These are phyloP conservation scores for Asbolus verrucosus DNA, from an alignment of 1,140 invertebrate genomes.

Conservation along the genomic window DNA sequence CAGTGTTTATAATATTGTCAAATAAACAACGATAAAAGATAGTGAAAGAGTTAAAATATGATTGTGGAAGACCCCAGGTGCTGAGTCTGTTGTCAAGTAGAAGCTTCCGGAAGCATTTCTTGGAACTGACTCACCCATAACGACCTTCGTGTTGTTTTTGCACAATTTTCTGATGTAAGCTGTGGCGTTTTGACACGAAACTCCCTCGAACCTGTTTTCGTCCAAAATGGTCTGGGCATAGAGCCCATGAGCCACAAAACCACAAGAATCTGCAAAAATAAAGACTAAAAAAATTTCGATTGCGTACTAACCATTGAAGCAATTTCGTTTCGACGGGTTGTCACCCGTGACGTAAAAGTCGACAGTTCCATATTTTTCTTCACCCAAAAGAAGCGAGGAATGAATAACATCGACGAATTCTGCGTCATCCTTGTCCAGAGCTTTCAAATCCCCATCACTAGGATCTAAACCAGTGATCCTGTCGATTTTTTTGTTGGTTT, in stretches of 20 bases:
- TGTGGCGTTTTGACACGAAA: constrained; percentile 1
- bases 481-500: constrained; percentile 67
- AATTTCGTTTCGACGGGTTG: constrained; percentile 80
- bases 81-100: too few relatives aligned
- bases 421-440: constrained; percentile 72
- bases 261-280: constrained; percentile 13
- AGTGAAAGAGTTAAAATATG: too few relatives aligned
- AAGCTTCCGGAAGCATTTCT: constrained; percentile 6
- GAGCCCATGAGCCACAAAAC: background rate
- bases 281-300: background rate
- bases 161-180: too few relatives aligned
- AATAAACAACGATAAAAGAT: too few relatives aligned
- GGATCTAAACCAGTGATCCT: constrained; percentile 79
- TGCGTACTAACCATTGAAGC: constrained; percentile 57
- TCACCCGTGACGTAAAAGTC: constrained; percentile 91
- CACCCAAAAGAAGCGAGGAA: constrained; percentile 84
- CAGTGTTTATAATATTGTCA: too few relatives aligned
- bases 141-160: too few relatives aligned
- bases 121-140: constrained; percentile 5
- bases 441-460: constrained; percentile 65
- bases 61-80: too few relatives aligned
- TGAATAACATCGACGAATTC: constrained; percentile 92
- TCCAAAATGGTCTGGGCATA: background rate
- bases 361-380: constrained; percentile 79
- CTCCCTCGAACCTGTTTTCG: background rate